Evolutionary conservation across 2,797 vertebrate species (phyloP), one percentile per base, ranked within the genome.

Genomic region (Eleutherodactylus coqui): DNA sequence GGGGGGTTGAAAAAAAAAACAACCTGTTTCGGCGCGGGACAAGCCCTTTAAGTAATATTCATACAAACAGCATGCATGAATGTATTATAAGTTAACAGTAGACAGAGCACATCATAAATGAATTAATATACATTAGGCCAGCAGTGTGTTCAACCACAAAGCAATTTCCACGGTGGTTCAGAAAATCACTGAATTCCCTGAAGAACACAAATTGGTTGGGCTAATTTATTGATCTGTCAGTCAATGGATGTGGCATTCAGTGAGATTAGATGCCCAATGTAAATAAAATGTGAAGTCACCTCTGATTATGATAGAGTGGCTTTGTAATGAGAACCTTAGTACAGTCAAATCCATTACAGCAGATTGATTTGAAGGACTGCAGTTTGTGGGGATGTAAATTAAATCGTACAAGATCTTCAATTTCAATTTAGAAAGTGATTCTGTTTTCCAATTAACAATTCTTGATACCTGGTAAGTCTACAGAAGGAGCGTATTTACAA

Each of bases 221-320:
- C 32, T 83, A 60, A 83, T 73, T 41, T 34, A 83, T 82, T 73
- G 49, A 70, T 83, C 67, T 60, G 47, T 41, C 67, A 73, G 41
- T 75, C 69, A 83, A n/a, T 49, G 72, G 51, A 55, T 38, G 49
- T 83, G 81, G 51, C 80, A 72, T 55, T 43, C 67, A 73, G 67
- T 82, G 69, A 19, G 58, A 83, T 75, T 58, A 83, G 9, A 73
- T 45, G 81, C 55, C 27, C 14, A 34, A 60, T 83, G 51, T 72
- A 83, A 83, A 83, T 83, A 83, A 21, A 73, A 70, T 67, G 45
- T 83, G 38, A 73, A 55, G 80, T 82, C 80, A 60, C 51, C 69
- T 24, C 36, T 75, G 69, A 83, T 83, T 83, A 83, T 83, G 81
- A 73, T 75, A n/a, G 51, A 83, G 69, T 58, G 51, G 36, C n/a